A percentile compares a stretch with the other conserved stretches of the same genome.
phyloP scores from a whole-genome alignment of 2,888 invertebrate genomes.

The Diloba caeruleocephala region DNA sequence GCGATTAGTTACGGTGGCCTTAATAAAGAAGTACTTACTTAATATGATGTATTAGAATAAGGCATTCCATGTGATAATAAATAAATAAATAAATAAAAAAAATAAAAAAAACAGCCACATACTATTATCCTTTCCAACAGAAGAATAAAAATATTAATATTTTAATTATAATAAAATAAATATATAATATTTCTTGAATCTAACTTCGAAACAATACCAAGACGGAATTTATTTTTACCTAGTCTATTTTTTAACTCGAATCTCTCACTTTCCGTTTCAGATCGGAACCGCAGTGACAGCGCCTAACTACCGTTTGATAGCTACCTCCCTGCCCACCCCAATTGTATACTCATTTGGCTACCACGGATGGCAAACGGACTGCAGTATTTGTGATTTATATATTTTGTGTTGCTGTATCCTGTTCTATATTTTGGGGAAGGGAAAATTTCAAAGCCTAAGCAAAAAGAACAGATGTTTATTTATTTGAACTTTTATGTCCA shows the following conservation, averaged over 20 bases:
- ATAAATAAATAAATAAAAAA: too few relatives aligned
- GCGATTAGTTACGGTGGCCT: too few relatives aligned
- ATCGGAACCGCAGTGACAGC: slow-evolving; percentile 28
- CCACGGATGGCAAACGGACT: slow-evolving; percentile 31
- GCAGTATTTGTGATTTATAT: slow-evolving; percentile 51
- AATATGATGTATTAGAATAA: too few relatives aligned
- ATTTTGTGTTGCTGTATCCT: slow-evolving; percentile 26
- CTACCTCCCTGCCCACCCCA: slow-evolving; percentile 30
- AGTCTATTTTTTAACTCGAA: slow-evolving; percentile 41
- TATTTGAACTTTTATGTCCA: too few relatives aligned
- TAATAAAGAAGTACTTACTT: too few relatives aligned
- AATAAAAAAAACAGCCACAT: too few relatives aligned
- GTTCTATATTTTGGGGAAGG: slow-evolving; percentile 9
- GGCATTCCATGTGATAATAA: too few relatives aligned
- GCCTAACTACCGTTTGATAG: slow-evolving; percentile 50
- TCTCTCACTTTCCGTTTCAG: slow-evolving; percentile 44
- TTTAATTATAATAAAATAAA: too few relatives aligned
- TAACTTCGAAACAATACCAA: slow-evolving; percentile 11
- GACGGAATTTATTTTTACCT: slow-evolving; percentile 15
- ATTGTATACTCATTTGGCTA: slow-evolving; percentile 49
- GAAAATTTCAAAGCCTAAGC: not conserved
- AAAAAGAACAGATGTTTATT: not conserved
- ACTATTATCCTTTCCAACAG: too few relatives aligned
- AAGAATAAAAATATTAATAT: too few relatives aligned
- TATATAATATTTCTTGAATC: not conserved